phyloP scores from a whole-genome alignment of 2,797 vertebrate genomes.

The Micrastur ruficollis region DNA sequence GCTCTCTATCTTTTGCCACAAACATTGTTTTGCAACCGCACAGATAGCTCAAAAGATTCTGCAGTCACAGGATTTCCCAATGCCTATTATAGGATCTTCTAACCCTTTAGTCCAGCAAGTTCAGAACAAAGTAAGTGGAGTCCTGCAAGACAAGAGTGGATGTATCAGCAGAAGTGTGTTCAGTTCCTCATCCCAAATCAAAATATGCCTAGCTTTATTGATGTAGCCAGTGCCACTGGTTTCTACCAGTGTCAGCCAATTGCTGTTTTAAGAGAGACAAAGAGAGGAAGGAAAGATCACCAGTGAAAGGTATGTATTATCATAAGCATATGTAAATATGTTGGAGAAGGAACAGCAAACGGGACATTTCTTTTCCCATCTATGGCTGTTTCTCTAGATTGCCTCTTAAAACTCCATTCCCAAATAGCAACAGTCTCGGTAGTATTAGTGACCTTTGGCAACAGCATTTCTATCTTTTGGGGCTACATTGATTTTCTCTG shows the following conservation, averaged over 20 bases:
- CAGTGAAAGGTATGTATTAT: background rate
- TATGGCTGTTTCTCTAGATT: background rate
- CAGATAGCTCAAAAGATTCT: background rate
- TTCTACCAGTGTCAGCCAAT: background rate
- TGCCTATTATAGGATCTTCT: background rate
- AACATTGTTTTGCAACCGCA: background rate
- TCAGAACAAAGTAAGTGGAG: background rate
- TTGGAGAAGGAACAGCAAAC: background rate
- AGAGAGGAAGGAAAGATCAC: background rate
- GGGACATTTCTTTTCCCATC: background rate
- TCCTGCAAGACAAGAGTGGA: background rate
- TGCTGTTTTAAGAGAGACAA: background rate
- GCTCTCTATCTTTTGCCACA: background rate
- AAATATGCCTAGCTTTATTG: background rate
- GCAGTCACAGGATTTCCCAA: background rate
- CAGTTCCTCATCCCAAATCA: background rate
- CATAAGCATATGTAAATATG: background rate
- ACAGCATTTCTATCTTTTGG: slow-evolving; percentile 20
- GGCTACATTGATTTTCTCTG: background rate
- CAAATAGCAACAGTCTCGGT: slow-evolving; percentile 6
- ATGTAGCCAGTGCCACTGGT: background rate
- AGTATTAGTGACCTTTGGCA: slow-evolving; percentile 17
- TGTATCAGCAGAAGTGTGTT: background rate
- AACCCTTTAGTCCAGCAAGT: background rate
- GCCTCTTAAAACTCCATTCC: background rate